Evolutionary conservation across 2,797 vertebrate genomes (phyloP).

Genomic region (Platalea minor): DNA sequence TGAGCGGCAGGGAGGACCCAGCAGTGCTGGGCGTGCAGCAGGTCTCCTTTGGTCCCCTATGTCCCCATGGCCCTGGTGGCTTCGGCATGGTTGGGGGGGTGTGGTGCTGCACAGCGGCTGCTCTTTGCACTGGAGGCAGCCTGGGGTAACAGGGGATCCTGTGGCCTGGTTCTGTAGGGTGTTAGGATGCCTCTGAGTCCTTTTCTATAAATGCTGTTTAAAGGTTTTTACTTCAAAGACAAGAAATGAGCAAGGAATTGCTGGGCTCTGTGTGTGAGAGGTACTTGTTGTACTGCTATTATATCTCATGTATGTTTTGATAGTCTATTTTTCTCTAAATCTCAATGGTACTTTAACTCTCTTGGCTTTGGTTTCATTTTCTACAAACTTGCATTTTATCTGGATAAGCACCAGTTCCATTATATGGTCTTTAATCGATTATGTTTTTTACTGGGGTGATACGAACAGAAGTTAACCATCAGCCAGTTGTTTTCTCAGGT

Average conservation of each 20-base stretch:
- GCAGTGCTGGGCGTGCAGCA: not conserved
- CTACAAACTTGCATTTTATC: not conserved
- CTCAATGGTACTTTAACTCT: not conserved
- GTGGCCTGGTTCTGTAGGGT: not conserved
- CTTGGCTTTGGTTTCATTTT: not conserved
- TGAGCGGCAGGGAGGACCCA: no score
- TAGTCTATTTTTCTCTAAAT: not conserved
- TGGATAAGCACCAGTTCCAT: not conserved
- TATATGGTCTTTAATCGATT: not conserved
- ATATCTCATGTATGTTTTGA: not conserved
- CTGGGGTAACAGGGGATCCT: rapidly evolving
- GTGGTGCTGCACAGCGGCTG: rapidly evolving
- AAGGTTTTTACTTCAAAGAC: not conserved
- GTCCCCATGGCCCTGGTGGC: not conserved
- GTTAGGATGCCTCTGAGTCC: not conserved
- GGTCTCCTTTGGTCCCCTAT: no score
- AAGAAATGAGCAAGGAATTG: rapidly evolving
- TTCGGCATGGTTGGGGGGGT: rapidly evolving
- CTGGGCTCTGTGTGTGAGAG: not conserved
- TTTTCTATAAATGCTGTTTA: not conserved
- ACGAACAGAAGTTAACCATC: not conserved
- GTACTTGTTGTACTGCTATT: not conserved
- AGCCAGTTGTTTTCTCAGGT: not conserved
- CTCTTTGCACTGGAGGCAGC: not conserved
- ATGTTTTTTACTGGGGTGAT: not conserved